A percentile compares a stretch with the other conserved stretches of the same genome.
Conservation (phyloP, 2,113 vertebrate genomes). For the Pithys albifrons region DNA sequence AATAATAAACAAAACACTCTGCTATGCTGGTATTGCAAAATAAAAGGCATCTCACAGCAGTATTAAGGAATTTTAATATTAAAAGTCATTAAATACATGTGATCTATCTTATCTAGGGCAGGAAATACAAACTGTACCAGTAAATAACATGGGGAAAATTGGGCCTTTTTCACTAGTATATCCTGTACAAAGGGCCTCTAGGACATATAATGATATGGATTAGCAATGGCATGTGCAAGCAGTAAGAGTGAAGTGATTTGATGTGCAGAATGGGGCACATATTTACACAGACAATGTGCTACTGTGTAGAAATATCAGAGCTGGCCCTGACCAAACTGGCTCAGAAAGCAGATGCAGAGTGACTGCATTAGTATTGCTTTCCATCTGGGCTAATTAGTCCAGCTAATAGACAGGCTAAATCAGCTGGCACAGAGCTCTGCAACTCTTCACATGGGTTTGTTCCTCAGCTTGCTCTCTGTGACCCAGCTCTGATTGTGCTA, state of each 20-base stretch:
- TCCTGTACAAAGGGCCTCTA: neutral
- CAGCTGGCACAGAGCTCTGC: neutral
- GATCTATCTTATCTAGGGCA: neutral
- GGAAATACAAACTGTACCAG: neutral
- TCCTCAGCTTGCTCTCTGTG: neutral
- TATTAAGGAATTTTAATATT: neutral
- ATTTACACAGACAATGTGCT: neutral
- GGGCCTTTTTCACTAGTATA: neutral
- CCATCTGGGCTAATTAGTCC: neutral
- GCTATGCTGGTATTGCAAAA: neutral
- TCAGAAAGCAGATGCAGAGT: neutral
- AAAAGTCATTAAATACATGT: neutral
- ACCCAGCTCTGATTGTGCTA: neutral
- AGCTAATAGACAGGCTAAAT: neutral
- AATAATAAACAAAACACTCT: neutral
- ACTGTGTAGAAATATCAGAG: neutral
- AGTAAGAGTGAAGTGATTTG: neutral
- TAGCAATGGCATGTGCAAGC: neutral
- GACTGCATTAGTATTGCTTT: neutral
- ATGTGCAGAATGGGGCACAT: neutral
- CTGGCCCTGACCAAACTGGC: conserved; percentile 1
- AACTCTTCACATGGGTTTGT: neutral
- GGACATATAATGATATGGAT: neutral
- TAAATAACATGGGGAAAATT: neutral
- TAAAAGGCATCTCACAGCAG: neutral